These are phyloP conservation scores for Rapana venosa DNA, from an alignment of 2,888 invertebrate species.

Conservation along the genomic window DNA sequence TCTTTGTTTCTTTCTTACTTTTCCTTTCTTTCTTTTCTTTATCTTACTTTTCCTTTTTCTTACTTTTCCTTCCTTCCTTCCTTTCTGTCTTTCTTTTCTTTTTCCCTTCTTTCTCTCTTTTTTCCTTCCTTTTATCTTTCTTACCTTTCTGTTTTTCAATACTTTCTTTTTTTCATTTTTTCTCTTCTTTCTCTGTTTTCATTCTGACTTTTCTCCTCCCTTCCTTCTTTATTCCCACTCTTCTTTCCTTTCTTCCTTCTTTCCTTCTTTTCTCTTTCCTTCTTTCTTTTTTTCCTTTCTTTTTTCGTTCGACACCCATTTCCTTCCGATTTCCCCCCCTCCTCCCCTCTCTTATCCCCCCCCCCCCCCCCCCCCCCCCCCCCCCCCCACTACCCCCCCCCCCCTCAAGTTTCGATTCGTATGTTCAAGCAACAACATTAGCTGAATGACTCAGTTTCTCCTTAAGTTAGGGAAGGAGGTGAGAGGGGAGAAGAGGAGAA, in stretches of 20 bases:
- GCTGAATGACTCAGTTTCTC: too few relatives aligned
- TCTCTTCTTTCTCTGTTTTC: background rate
- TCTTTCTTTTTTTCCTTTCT: background rate
- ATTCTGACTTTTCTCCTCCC: background rate
- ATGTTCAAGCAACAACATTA: too few relatives aligned
- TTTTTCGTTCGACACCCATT: background rate
- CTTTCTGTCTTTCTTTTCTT: background rate
- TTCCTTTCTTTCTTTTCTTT: background rate
- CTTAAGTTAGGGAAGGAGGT: too few relatives aligned
- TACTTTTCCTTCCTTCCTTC: background rate
- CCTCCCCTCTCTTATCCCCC: background rate
- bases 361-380: background rate
- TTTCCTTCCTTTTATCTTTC: background rate
- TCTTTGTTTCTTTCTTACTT: background rate
- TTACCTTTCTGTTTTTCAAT: background rate
- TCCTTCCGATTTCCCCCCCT: background rate
- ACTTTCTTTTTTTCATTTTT: background rate
- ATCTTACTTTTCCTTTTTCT: background rate
- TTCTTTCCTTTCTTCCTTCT: background rate
- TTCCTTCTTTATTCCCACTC: background rate
- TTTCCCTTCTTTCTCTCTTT: background rate
- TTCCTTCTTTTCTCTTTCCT: background rate
- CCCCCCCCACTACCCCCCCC: background rate
- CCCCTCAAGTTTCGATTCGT: too few relatives aligned
- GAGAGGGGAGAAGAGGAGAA: too few relatives aligned